These are phyloP conservation scores for Microcebus ravelobensis DNA, from an alignment of 2,113 vertebrate species.

Conservation along the genomic window DNA sequence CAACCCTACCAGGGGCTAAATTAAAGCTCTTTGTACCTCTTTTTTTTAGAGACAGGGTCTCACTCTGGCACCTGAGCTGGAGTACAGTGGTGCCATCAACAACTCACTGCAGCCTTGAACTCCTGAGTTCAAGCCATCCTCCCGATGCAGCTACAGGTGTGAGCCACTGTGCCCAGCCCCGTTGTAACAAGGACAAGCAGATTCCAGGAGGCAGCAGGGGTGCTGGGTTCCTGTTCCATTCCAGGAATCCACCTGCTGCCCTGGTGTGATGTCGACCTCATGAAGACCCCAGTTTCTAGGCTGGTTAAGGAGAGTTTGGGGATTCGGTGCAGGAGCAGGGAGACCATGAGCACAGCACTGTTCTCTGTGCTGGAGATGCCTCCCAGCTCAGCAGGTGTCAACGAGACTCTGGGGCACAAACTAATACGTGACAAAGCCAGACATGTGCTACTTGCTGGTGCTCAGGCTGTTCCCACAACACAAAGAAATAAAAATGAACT, in stretches of 20 bases:
- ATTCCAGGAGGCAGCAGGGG: neutral
- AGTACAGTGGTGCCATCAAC: too few relatives aligned
- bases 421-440: neutral
- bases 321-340: neutral
- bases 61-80: too few relatives aligned
- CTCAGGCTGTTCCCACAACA: neutral
- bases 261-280: accelerated
- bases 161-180: too few relatives aligned
- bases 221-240: accelerated
- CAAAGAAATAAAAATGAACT: neutral
- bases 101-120: too few relatives aligned
- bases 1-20: neutral
- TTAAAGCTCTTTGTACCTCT: too few relatives aligned
- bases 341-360: neutral
- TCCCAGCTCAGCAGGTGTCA: neutral
- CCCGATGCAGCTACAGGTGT: too few relatives aligned
- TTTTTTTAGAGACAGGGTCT: too few relatives aligned
- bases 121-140: too few relatives aligned
- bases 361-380: neutral
- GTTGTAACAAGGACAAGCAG: neutral
- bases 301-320: neutral
- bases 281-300: accelerated
- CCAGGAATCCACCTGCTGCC: neutral
- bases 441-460: neutral
- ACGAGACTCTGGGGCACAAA: neutral